Percentiles rank a stretch among this genome's conserved stretches.
Evolutionary conservation across 2,888 invertebrate genomes (phyloP).

Genomic region (Dryadula phaetusa): DNA sequence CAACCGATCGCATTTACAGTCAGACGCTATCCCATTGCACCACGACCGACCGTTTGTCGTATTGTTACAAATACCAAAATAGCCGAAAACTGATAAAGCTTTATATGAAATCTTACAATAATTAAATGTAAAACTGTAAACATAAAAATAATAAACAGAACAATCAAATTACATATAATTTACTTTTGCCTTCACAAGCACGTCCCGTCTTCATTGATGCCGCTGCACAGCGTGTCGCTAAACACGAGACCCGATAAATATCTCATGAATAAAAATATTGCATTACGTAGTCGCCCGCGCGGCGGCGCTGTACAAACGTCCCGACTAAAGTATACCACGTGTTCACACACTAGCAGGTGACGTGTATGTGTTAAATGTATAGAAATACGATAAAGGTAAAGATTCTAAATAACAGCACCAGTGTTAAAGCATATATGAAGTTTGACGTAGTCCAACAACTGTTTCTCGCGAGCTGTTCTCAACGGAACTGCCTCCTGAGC

Average conservation of each 20-base stretch:
- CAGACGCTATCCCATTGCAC: too few relatives aligned
- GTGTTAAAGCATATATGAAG: too few relatives aligned
- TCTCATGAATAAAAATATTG: slow-evolving; percentile 78
- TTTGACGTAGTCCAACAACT: too few relatives aligned
- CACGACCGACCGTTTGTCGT: too few relatives aligned
- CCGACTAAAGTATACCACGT: slow-evolving; percentile 5
- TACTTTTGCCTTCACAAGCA: slow-evolving; percentile 21
- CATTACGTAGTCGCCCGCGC: slow-evolving; percentile 64
- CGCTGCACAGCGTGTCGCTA: slow-evolving; percentile 36
- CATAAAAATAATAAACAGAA: not conserved
- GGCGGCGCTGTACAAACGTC: slow-evolving; percentile 8
- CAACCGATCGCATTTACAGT: too few relatives aligned
- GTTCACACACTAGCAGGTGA: not conserved
- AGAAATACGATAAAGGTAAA: not conserved
- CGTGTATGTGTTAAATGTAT: not conserved
- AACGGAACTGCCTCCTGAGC: too few relatives aligned
- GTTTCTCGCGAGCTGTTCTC: too few relatives aligned
- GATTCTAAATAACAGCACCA: too few relatives aligned
- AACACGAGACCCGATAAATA: slow-evolving; percentile 60
- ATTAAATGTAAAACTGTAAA: too few relatives aligned
- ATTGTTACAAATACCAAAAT: too few relatives aligned
- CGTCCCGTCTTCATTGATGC: slow-evolving; percentile 31
- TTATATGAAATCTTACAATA: too few relatives aligned
- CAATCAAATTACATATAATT: not conserved
- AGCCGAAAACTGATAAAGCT: too few relatives aligned